Evolutionary conservation across 2,888 invertebrate genomes (phyloP), one percentile per base, ranked within the genome.

Genomic region (Pedicia rivosa): DNA sequence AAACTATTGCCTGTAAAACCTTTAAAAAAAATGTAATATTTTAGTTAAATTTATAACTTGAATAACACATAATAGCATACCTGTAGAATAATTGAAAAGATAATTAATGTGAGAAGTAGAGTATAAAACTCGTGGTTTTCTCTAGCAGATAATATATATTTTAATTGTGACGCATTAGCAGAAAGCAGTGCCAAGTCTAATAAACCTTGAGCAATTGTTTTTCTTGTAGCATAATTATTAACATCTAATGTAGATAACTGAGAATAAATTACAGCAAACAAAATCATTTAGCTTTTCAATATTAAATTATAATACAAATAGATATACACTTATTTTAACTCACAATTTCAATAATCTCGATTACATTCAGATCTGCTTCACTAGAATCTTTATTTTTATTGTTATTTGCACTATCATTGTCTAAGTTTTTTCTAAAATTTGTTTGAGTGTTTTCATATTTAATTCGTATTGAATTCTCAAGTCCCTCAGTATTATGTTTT

Each of bases 111-210:
- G 17, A 45, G 28, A 5, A 45, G 31, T 13, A 45, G 16, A 6
- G 20, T 14, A 26, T 43, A 42, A 32, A 43, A 45, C 22, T 43
- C 39, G 16, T 45, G 42, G 14, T 24, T 25, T 9, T 34, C 25
- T 12, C 43, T 41, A 20, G 35, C 33, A 4, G 33, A 27, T 9
- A 45, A 25, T 32, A 45, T 38, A 26, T 29, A 43, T 29, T 43
- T 45, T 9, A 45, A 27, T 31, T 45, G 45, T 3, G 43, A 38
- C 25, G 43, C 45, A 37, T 45, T 45, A 20, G 45, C 42, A 12
- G 45, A 24, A 10, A 45, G 20, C 20, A 45, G 32, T n/a, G 42
- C 45, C 12, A 45, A 38, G 32, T 45, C 43, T 6, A 45, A 24
- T 36, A 45, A 40, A 6, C 41, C 45, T 38, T 45, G 45, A 6